Base-by-base conservation (phyloP, 2,797 vertebrate species). In the Falco concolor region DNA sequence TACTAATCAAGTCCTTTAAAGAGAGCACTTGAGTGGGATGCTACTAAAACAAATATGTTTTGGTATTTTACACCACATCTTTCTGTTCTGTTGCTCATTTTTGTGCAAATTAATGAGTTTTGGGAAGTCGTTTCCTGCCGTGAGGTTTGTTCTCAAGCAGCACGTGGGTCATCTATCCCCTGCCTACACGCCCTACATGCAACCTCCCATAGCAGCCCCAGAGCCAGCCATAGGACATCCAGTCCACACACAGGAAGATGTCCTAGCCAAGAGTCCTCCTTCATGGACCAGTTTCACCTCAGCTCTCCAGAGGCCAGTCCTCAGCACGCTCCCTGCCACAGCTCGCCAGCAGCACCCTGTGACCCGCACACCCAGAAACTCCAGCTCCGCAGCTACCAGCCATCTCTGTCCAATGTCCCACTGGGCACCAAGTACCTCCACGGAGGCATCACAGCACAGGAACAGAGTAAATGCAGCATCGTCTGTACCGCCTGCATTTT, bases 1-100 rank as follows among this genome's bases (percentile, higher is more conserved):
- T 91, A 87, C 91, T 78, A 95, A 95, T 91, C 81, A 79, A 94
- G 88, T 65, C 76, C 82, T 96, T 95, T 93, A 64, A 74, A 90
- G 95, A 91, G 88, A 94, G 82, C 61, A 79, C 54, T 52, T 54
- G 91, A 96, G 90, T 84, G 72, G 88, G 92, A 94, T 87, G 95
- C 64, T 86, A 84, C 94, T 59, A 85, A 93, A 93, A 97, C 87
- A 94, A 94, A 84, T 72, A 88, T 73, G 83, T 79, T 74, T 24
- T 79, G 42, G 38, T 90, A 67, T 93, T 90, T 90, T 91, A 90
- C 47, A 38, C 49, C 32, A 45, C 47, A 24, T 83, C 57, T 79
- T 94, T 89, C 72, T 64, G 73, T 52, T 84, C 75, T 49, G 56
- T 25, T 81, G 83, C 50, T 96, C 92, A 87, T 95, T 96, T 97